These are phyloP conservation scores for Henricia sp. DNA, from an alignment of 53 echinoderm and acorn worm genomes.

Conservation along the genomic window DNA sequence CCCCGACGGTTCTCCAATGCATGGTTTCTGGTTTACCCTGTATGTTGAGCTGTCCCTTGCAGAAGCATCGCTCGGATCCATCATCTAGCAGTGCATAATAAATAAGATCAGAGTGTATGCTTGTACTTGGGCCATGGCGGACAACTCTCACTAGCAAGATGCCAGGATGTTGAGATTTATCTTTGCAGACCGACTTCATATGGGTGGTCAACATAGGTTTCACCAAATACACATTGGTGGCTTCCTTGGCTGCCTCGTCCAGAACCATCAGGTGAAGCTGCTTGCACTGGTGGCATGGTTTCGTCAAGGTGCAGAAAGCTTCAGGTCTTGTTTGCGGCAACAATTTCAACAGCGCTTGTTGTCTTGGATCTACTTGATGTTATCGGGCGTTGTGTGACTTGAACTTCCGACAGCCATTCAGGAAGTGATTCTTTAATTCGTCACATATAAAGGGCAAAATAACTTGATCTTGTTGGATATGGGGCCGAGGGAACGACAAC, in stretches of 20 bases:
- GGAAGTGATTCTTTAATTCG: constrained; percentile 10
- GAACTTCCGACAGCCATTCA: constrained; percentile 8
- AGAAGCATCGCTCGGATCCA: constrained; percentile 24
- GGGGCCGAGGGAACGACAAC: not conserved
- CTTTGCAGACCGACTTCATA: not conserved
- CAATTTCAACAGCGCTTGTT: too few species aligned
- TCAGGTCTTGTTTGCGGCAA: constrained; percentile 12
- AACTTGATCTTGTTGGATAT: not conserved
- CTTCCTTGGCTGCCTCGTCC: not conserved
- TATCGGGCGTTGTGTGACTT: not conserved
- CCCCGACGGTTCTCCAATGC: constrained; percentile 1
- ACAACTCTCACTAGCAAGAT: not conserved
- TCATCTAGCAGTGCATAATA: too few species aligned
- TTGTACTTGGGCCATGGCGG: constrained; percentile 11
- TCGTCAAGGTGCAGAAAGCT: constrained; percentile 5
- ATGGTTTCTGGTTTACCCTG: constrained; percentile 17
- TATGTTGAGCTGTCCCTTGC: too few species aligned
- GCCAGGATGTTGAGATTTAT: not conserved
- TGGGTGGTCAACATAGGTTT: not conserved
- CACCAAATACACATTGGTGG: too few species aligned
- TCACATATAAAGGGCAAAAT: constrained; percentile 1
- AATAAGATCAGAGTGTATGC: too few species aligned
- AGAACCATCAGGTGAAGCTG: constrained; percentile 1
- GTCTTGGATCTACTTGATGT: too few species aligned
- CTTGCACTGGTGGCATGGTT: too few species aligned